phyloP scores from a whole-genome alignment of 1,140 invertebrate species.

The Riptortus pedestris region DNA sequence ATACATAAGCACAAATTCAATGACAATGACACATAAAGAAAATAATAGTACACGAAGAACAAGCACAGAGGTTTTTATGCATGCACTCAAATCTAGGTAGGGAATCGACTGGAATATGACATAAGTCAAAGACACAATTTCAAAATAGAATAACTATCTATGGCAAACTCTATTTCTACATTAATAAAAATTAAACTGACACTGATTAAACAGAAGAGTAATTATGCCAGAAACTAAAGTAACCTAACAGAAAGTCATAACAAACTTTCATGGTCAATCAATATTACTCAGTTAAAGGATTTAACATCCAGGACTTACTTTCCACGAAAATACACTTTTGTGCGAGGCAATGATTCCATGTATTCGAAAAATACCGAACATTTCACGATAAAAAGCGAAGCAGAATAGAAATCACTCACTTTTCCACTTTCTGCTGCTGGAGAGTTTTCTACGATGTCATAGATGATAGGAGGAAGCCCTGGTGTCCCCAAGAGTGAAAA shows the following conservation, averaged over 20 bases:
- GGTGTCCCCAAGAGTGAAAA: constrained; percentile 79
- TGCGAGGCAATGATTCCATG: background rate
- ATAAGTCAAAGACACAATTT: no score
- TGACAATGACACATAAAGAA: background rate
- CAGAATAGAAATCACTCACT: constrained; percentile 47
- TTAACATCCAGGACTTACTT: background rate
- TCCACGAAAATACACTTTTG: background rate
- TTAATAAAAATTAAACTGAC: no score
- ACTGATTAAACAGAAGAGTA: no score
- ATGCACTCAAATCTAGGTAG: background rate
- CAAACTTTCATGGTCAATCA: background rate
- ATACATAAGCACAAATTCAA: no score
- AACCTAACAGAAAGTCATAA: background rate
- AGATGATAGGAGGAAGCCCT: constrained; percentile 80
- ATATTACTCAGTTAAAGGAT: background rate
- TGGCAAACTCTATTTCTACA: no score
- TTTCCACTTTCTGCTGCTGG: constrained; percentile 77
- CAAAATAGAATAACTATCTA: no score
- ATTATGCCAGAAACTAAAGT: no score
- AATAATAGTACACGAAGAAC: background rate
- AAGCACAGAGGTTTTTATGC: background rate
- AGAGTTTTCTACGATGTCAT: constrained; percentile 82
- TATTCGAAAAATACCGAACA: background rate
- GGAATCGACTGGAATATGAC: no score
- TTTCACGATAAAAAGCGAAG: background rate